Evolutionary conservation across 2,113 vertebrate genomes (phyloP).

Genomic region (Empidonax traillii): DNA sequence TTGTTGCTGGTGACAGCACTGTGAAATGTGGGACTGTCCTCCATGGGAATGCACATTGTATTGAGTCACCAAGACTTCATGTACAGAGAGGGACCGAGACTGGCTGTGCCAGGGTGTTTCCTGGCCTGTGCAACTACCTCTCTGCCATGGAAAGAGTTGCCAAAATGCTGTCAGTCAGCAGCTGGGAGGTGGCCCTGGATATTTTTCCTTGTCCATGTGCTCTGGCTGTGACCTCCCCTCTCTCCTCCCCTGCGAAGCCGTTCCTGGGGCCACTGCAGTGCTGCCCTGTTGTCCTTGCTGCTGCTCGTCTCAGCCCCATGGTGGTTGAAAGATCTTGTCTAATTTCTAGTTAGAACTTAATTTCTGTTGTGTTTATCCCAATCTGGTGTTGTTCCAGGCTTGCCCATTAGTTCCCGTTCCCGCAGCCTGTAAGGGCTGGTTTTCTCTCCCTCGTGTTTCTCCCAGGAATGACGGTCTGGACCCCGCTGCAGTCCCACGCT

Average conservation of each 20-base stretch:
- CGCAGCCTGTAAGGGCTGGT: not conserved
- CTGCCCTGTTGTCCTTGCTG: not conserved
- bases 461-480: fast-evolving
- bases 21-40: not conserved
- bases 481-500: not conserved
- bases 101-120: not conserved
- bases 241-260: not conserved
- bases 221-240: not conserved
- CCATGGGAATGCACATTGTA: fast-evolving
- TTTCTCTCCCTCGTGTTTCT: not conserved
- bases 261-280: not conserved
- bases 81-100: not conserved
- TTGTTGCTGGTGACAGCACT: not conserved
- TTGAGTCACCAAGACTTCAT: not conserved
- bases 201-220: not conserved
- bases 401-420: not conserved
- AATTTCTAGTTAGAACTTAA: not conserved
- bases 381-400: not conserved
- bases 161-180: not conserved
- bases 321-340: not conserved
- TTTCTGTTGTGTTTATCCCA: not conserved
- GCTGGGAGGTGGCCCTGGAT: not conserved
- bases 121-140: not conserved
- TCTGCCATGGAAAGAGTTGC: not conserved
- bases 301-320: not conserved